These are phyloP conservation scores for Phaonia tiefii DNA, from an alignment of 2,888 invertebrate genomes.

Conservation along the genomic window DNA sequence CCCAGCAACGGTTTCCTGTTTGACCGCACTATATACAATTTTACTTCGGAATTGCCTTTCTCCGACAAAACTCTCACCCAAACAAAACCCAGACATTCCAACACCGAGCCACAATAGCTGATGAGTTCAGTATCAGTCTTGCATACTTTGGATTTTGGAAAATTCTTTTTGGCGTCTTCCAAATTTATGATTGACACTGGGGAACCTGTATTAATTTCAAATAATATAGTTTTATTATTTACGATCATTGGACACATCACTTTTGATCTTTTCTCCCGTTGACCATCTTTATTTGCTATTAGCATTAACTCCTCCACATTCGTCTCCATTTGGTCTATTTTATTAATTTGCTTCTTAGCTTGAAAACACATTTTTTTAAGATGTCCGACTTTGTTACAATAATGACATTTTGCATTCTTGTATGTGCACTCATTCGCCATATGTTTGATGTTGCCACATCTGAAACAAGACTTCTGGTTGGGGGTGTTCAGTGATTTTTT, in stretches of 20 bases:
- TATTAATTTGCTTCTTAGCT: not conserved
- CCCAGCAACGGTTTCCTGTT: too few relatives aligned
- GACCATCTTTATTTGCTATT: constrained; percentile 13
- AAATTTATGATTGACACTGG: constrained; percentile 7
- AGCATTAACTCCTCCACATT: not conserved
- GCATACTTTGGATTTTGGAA: not conserved
- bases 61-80: constrained; percentile 28
- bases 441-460: too few relatives aligned
- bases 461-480: too few relatives aligned
- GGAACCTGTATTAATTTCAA: constrained; percentile 11
- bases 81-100: constrained; percentile 39
- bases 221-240: not conserved
- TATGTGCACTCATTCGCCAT: too few relatives aligned
- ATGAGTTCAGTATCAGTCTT: constrained; percentile 1
- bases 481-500: too few relatives aligned
- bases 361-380: constrained; percentile 28
- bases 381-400: constrained; percentile 1
- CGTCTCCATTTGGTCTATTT: not conserved
- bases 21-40: too few relatives aligned
- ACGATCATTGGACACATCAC: not conserved
- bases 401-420: too few relatives aligned
- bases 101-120: constrained; percentile 1
- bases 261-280: not conserved
- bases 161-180: not conserved
- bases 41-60: not conserved